A percentile compares a stretch with the other conserved stretches of the same genome.
phyloP scores from a whole-genome alignment of 2,888 invertebrate species.

The Hemicrepidius hirtus region DNA sequence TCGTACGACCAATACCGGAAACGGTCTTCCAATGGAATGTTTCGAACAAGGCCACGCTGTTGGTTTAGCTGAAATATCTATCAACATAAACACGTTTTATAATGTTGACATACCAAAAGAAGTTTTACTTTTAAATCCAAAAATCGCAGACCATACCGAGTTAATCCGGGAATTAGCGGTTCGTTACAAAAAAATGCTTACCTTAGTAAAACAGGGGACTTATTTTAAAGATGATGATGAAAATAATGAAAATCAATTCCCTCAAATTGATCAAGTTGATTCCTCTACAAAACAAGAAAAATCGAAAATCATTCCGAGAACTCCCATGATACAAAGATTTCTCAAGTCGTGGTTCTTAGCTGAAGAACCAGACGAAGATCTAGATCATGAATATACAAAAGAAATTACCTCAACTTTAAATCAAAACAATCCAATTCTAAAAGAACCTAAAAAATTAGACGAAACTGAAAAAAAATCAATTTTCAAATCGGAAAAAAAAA shows the following conservation, averaged over 20 bases:
- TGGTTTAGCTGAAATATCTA: slow-evolving; percentile 72
- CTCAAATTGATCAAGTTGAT: slow-evolving; percentile 6
- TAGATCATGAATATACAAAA: not conserved
- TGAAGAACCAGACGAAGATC: slow-evolving; percentile 3
- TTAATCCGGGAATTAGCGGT: slow-evolving; percentile 67
- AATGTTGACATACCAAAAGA: slow-evolving; percentile 75
- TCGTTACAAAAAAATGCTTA: slow-evolving; percentile 45
- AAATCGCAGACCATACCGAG: slow-evolving; percentile 72
- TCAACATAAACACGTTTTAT: slow-evolving; percentile 66
- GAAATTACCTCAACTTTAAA: not conserved
- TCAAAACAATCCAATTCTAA: not conserved
- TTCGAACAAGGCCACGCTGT: slow-evolving; percentile 72
- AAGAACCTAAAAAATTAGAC: not conserved
- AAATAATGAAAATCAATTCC: not conserved
- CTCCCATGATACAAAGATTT: slow-evolving; percentile 44
- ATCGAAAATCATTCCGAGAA: slow-evolving; percentile 6
- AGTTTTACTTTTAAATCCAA: slow-evolving; percentile 75
- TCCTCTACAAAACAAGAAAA: slow-evolving; percentile 1
- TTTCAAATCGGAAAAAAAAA: slow-evolving; percentile 15
- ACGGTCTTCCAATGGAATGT: slow-evolving; percentile 50
- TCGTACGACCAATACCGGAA: not conserved
- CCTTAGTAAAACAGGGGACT: slow-evolving; percentile 38
- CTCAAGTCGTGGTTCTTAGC: slow-evolving; percentile 44
- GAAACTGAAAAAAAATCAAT: not conserved
- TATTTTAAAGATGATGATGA: slow-evolving; percentile 41